These are phyloP conservation scores for Alcis repandata DNA, from an alignment of 2,888 invertebrate species.

Conservation along the genomic window DNA sequence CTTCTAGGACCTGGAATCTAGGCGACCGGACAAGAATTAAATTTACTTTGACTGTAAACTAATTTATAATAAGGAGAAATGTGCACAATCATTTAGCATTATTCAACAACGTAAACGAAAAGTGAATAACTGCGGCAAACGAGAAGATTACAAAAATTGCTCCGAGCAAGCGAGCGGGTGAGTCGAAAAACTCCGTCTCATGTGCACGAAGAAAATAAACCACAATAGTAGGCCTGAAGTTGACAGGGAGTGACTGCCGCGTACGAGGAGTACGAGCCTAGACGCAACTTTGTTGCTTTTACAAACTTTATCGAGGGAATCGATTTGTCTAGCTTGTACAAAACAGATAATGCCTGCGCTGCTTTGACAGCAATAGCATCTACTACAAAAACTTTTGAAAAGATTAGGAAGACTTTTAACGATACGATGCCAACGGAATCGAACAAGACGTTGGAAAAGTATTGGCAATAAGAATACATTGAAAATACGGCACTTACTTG, in stretches of 20 bases:
- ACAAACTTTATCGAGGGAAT: slow-evolving; percentile 44
- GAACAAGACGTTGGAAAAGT: too few relatives aligned
- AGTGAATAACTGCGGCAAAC: background rate
- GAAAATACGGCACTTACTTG: slow-evolving; percentile 20
- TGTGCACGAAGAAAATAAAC: slow-evolving; percentile 63
- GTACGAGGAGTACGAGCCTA: slow-evolving; percentile 47
- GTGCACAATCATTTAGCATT: too few relatives aligned
- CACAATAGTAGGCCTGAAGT: slow-evolving; percentile 69
- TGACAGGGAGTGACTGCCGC: slow-evolving; percentile 71
- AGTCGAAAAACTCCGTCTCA: slow-evolving; percentile 48
- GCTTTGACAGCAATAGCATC: background rate
- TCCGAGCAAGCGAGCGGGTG: slow-evolving; percentile 37
- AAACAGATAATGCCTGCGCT: background rate
- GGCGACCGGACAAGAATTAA: too few relatives aligned
- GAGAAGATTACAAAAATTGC: slow-evolving; percentile 19
- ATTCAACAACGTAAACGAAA: slow-evolving; percentile 3
- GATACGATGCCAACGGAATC: background rate
- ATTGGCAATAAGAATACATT: background rate
- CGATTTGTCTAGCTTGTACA: slow-evolving; percentile 43
- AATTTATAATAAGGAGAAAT: too few relatives aligned
- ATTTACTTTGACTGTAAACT: too few relatives aligned
- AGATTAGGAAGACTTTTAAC: background rate
- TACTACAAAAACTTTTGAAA: background rate
- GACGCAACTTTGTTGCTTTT: slow-evolving; percentile 55
- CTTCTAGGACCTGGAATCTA: too few relatives aligned